Evolutionary conservation across 2,888 invertebrate genomes (phyloP), one percentile per base, ranked within the genome.

Genomic region (Brenthis hecate): DNA sequence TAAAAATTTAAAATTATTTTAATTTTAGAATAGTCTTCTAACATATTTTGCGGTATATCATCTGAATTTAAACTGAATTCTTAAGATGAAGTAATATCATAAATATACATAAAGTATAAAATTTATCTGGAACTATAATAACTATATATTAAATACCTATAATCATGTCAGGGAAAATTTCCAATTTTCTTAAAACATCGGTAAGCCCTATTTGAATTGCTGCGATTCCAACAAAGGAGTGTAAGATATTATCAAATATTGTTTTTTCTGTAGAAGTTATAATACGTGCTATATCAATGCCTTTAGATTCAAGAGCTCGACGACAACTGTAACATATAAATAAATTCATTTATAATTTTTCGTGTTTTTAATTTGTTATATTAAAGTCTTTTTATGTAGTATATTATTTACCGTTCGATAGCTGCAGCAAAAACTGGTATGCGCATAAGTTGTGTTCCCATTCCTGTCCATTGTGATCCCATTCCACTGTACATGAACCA

Each of bases 191-290:
- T 3, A 95, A 80, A 1, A 90, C 73, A 54, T 91, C 91, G 14
- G 91, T 90, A 72, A 90, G 80, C 6, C 89, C 94, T 71, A 96
- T 95, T 92, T 95, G 94, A 16, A 94, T 81, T 0, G 96, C 95
- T n/a, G 96, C 95, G 71, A 97, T 96, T 23, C 96, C 95, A 16
- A 96, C 95, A 83, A 97, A 97, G 1, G 95, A 95, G 82, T 96
- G 91, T 3, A 96, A 82, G 56, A 96, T 95, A 78, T 96, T 95
- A 66, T 90, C 84, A 65, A 86, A 89, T 28, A 79, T 87, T 0
- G 82, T 87, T 43, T 94, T 93, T 76, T 96, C 95, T 1, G 88
- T 86, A 0, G 94, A 93, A n/a, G 95, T 95, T 13, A 97, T 88
- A 54, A 97, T 93, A 6, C 95, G 82, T 48, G 95, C 91, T 2